Evolutionary conservation across 1,140 invertebrate species (phyloP), one percentile per base, ranked within the genome.

Genomic region (Aphis gossypii): DNA sequence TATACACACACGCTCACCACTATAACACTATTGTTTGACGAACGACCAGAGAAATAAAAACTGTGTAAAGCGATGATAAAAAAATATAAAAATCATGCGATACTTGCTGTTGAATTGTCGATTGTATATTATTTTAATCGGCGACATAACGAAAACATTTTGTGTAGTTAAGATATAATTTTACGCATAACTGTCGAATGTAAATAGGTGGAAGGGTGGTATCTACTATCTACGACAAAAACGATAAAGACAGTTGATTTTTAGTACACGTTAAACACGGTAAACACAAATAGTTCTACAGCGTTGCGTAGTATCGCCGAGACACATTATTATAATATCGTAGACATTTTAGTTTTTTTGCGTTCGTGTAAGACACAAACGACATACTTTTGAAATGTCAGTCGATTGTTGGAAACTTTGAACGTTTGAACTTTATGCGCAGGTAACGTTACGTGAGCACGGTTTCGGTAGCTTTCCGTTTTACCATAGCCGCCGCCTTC

Each of bases 321-420:
- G 60, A 76, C 60, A 30, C n/a, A 68, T 35, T 76, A 35, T 76
- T 76, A 76, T 30, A 76, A 76, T 76, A 76, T 23, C 5, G 60
- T 76, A 11, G 30, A 76, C 30, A 14, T 76, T 76, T 76, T 76
- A 76, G n/a, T n/a, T 76, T 76, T 76, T n/a, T 76, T 4, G 4
- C 60, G 60, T 30, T 30, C 60, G 60, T n/a, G 60, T 20, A 18
- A n/a, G 60, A 35, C 30, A 18, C 30, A 76, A 18, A n/a, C n/a
- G 60, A n/a, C 60, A 76, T 76, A 76, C 60, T 76, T 76, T 76
- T 14, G 60, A 76, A 76, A 76, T 76, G 60, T 76, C 60, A 76
- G 60, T 76, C 60, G 60, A 76, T 76, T 76, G 60, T 76, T 35
- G 30, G 60, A 76, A 76, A 76, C 60, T 76, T 76, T 76, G 60